A percentile compares a stretch with the other conserved stretches of the same genome.
phyloP scores from a whole-genome alignment of 1,140 invertebrate genomes.

The Tetramorium parvispinum region DNA sequence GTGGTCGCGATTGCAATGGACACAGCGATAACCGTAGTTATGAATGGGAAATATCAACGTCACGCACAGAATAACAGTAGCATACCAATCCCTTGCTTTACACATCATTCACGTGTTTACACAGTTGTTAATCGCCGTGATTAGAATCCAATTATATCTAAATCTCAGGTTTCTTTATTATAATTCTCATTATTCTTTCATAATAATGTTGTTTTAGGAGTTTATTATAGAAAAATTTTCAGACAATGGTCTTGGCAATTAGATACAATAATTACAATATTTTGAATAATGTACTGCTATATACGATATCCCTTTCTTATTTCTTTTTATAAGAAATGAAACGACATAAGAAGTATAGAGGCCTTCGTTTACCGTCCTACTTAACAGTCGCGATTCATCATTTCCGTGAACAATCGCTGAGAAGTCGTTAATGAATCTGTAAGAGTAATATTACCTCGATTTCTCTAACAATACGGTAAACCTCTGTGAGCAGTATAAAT shows the following conservation, averaged over 20 bases:
- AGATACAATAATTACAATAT: not conserved
- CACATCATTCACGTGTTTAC: conserved; percentile 3
- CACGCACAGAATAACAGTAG: not conserved
- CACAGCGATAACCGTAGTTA: conserved; percentile 22
- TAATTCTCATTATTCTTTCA: too few relatives aligned
- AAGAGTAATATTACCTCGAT: conserved; percentile 36
- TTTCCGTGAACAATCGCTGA: conserved; percentile 13
- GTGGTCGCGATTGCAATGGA: conserved; percentile 15
- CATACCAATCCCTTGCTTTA: conserved; percentile 13
- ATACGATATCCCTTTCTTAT: not conserved
- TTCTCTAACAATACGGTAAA: conserved; percentile 1
- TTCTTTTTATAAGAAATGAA: not conserved
- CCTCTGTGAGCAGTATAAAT: not conserved
- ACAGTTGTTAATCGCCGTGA: not conserved
- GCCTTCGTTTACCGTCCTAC: conserved; percentile 9
- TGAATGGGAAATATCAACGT: conserved; percentile 33
- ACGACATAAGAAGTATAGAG: not conserved
- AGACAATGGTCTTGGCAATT: not conserved
- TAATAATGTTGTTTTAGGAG: not conserved
- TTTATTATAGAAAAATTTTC: not conserved
- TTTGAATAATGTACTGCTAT: not conserved
- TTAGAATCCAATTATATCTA: not conserved
- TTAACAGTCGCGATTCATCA: not conserved
- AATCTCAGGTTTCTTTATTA: not conserved
- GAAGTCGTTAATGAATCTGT: conserved; percentile 59